Evolutionary conservation across 2,113 vertebrate species (phyloP).

Genomic region (Salvelinus sp.): DNA sequence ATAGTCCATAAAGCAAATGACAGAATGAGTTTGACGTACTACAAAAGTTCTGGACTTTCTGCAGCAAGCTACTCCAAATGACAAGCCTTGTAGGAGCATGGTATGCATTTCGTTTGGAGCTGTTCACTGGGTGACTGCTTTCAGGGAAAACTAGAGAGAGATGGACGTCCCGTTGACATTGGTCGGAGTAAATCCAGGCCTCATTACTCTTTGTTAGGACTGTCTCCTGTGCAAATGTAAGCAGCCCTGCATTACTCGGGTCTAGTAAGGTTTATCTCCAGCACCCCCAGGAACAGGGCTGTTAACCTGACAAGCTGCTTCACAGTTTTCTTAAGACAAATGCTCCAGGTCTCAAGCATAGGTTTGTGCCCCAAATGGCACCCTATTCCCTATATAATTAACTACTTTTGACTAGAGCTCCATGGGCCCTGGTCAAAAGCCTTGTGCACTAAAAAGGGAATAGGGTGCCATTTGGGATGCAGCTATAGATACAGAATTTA

Average conservation of each 20-base stretch:
- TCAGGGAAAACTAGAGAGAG: neutral
- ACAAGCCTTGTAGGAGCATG: slow-evolving; percentile 4
- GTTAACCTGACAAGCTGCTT: no score
- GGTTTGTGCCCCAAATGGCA: no score
- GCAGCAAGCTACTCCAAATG: slow-evolving; percentile 18
- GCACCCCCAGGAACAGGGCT: neutral
- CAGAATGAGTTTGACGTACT: slow-evolving; percentile 42
- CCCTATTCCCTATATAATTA: no score
- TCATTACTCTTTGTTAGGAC: slow-evolving; percentile 19
- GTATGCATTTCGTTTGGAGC: slow-evolving; percentile 14
- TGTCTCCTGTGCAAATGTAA: slow-evolving; percentile 28
- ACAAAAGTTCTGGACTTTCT: slow-evolving; percentile 32
- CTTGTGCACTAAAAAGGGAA: no score
- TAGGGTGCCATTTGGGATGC: no score
- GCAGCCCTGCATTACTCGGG: neutral
- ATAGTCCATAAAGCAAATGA: slow-evolving; percentile 33
- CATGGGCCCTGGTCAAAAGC: neutral
- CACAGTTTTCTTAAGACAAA: no score
- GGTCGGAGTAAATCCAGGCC: slow-evolving; percentile 9
- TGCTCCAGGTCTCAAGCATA: neutral
- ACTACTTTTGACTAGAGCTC: no score
- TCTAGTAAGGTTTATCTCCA: neutral
- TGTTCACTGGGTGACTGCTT: slow-evolving; percentile 11
- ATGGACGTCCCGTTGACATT: no score
- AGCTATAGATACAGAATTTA: neutral